Conservation (phyloP, 1,140 invertebrate species). For the Drosophila arizonae region DNA sequence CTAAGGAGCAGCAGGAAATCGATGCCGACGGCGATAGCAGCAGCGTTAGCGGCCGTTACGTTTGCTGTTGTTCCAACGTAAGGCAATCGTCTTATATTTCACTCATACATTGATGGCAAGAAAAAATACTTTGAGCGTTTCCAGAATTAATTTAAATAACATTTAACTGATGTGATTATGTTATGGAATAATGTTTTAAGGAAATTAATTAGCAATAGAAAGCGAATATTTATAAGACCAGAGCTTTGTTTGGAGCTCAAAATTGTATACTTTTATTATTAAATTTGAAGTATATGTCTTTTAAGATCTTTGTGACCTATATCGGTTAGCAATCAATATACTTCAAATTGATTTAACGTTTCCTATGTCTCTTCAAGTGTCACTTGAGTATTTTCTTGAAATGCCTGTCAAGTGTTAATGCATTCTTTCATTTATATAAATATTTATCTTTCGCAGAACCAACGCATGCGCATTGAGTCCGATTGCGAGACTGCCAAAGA, state of each 20-base stretch:
- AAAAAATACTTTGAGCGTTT: too few relatives aligned
- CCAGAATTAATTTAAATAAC: too few relatives aligned
- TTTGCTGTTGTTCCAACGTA: conserved; percentile 78
- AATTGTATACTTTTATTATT: too few relatives aligned
- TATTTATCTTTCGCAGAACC: conserved; percentile 66
- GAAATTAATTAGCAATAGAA: too few relatives aligned
- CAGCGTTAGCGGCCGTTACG: conserved; percentile 50
- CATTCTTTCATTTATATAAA: neutral
- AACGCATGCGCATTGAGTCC: conserved; percentile 79
- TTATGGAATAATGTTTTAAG: too few relatives aligned
- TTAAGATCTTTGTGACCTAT: too few relatives aligned
- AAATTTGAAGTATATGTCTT: too few relatives aligned
- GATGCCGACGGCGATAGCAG: conserved; percentile 28
- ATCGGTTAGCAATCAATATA: too few relatives aligned
- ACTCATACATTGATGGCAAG: neutral
- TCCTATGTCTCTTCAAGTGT: neutral
- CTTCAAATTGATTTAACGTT: too few relatives aligned
- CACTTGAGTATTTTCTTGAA: neutral
- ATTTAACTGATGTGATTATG: too few relatives aligned
- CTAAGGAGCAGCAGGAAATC: conserved; percentile 30
- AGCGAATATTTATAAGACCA: too few relatives aligned
- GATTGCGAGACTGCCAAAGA: conserved; percentile 72
- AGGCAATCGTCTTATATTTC: conserved; percentile 19
- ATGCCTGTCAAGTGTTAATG: conserved; percentile 5
- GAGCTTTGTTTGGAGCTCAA: too few relatives aligned